phyloP scores from a whole-genome alignment of 2,888 invertebrate species.

The Pachymerium ferrugineum region DNA sequence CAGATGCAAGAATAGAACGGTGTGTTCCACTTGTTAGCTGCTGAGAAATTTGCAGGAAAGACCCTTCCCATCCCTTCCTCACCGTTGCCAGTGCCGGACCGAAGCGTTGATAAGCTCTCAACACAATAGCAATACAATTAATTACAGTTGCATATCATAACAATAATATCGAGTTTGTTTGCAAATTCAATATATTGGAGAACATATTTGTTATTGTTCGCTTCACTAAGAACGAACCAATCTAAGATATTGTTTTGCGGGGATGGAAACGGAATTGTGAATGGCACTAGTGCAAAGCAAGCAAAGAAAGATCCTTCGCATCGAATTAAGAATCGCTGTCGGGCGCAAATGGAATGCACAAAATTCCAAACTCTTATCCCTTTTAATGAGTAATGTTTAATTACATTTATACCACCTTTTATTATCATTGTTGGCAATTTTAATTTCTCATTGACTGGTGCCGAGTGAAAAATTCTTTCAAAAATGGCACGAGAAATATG shows the following conservation, averaged over 20 bases:
- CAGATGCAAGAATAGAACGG: conserved; percentile 27
- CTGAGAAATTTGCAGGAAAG: conserved; percentile 1
- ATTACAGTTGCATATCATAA: too few species aligned
- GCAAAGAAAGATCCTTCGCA: background rate
- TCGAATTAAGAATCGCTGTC: conserved; percentile 12
- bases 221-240: too few species aligned
- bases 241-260: too few species aligned
- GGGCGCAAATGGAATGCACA: conserved; percentile 27
- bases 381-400: conserved; percentile 31
- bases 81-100: background rate
- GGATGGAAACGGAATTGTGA: too few species aligned
- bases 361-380: conserved; percentile 27
- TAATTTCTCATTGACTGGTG: conserved; percentile 23
- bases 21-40: background rate
- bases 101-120: too few species aligned
- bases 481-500: conserved; percentile 31
- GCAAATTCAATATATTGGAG: too few species aligned
- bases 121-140: too few species aligned
- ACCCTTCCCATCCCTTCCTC: background rate
- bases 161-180: too few species aligned
- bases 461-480: conserved; percentile 5
- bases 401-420: conserved; percentile 29
- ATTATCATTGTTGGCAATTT: conserved; percentile 30
- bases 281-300: too few species aligned
- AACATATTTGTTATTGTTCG: too few species aligned